phyloP scores from a whole-genome alignment of 2,888 invertebrate genomes.

The Orthosia gracilis region DNA sequence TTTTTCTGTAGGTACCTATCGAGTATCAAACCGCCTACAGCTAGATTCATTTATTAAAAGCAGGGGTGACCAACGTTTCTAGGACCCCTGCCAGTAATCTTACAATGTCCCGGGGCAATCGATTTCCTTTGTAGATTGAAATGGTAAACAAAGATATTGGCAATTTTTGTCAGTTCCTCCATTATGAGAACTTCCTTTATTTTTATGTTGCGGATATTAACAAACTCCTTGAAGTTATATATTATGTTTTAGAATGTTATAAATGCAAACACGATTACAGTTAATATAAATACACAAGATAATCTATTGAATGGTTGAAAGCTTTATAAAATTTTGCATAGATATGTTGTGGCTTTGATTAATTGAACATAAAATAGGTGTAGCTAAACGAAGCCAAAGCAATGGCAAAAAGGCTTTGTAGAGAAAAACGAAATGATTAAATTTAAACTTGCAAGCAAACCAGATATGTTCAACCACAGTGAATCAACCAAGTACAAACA shows the following conservation, averaged over 20 bases:
- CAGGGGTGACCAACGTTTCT: constrained; percentile 71
- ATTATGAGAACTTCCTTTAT: constrained; percentile 59
- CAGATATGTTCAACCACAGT: background rate
- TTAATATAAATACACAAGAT: background rate
- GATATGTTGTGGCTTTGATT: no score
- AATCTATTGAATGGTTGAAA: background rate
- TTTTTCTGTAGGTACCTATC: constrained; percentile 34
- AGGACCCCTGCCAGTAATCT: constrained; percentile 76
- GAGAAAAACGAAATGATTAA: background rate
- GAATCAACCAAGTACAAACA: background rate
- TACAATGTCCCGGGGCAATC: constrained; percentile 82
- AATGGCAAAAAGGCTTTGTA: no score
- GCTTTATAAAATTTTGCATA: no score
- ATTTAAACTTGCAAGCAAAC: background rate
- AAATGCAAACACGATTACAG: no score
- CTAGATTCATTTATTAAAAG: constrained; percentile 82
- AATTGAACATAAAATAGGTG: no score
- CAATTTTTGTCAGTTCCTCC: constrained; percentile 75
- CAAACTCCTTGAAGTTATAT: background rate
- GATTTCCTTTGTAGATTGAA: constrained; percentile 86
- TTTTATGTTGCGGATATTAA: constrained; percentile 57
- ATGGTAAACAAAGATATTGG: constrained; percentile 87
- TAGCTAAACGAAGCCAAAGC: no score
- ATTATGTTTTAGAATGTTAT: background rate
- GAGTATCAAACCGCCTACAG: constrained; percentile 65